Base-by-base conservation (phyloP, 2,797 vertebrate species). In the Smutsia gigantea region DNA sequence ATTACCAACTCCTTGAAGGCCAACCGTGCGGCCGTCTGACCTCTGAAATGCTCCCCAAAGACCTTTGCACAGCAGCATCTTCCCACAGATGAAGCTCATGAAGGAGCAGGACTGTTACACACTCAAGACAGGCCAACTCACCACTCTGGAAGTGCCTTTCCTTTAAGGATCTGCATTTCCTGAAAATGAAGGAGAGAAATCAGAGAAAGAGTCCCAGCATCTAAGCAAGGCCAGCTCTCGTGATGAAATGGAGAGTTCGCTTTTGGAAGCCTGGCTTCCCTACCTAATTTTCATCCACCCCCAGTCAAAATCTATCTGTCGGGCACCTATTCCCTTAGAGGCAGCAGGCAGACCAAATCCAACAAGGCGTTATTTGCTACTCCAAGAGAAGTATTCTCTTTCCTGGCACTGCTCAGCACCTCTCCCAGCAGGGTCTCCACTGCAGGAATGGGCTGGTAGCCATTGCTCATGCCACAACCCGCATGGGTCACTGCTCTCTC, bases 141-240 rank as follows among this genome's bases (percentile, higher is more conserved):
- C 19, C 72, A 15, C 34, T 63, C 46, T 81, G 55, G 81, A 96
- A 91, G 90, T 46, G 10, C 27, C 31, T 53, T 82, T 78, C 57
- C 77, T 72, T 84, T 42, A 72, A 94, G 46, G 46, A 92, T 79
- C 37, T 88, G 81, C 23, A 29, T 66, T 59, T 82, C 64, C 53
- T 84, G 4, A 61, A 92, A 90, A 83, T 2, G 25, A 55, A 81
- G 53, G 57, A 53, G 63, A 92, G 57, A 31, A 93, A 86, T 29
- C 23, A 57, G 27, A 61, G 27, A 77, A 49, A 31, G 42, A 53
- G 19, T 42, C 27, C 37, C 53, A 39, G 46, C 49, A 17, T 63
- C 55, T 13, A 23, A 19, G 46, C 64, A 64, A 83, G 15, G 25
- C 46, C 18, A 18, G 39, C 6, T 72, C 55, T 63, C 9, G 25